Evolutionary conservation across 2,888 invertebrate genomes (phyloP), one percentile per base, ranked within the genome.

Genomic region (Malachius bipustulatus): DNA sequence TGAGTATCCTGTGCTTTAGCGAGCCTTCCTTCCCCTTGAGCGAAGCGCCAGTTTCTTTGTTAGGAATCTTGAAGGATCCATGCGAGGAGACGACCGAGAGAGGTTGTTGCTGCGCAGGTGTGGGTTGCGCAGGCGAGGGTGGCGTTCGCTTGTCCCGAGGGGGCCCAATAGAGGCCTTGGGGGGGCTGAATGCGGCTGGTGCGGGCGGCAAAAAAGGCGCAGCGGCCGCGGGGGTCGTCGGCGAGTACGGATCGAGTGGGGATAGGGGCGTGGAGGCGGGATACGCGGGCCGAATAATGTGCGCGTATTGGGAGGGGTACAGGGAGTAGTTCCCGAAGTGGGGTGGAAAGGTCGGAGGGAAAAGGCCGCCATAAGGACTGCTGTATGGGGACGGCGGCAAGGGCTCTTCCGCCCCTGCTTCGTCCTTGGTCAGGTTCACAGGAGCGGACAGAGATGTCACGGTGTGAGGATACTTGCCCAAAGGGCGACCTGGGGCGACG

Each of bases 1-100:
- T n/a, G n/a, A n/a, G 57, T 43, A 75, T 69, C 41, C 75, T 61
- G 54, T 75, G 74, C 51, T 75, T 75, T 32, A 74, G 53, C 32
- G 73, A 73, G 15, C 74, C 73, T 52, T 73, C 73, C 46, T 73
- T 73, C 1, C 24, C 24, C n/a, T 19, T 19, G 6, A 19, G 24
- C 6, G 24, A 19, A n/a, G n/a, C 24, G 6, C 6, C n/a, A 6
- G 24, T 8, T n/a, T 19, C 24, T n/a, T 19, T 19, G 10, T 65
- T 65, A 26, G 70, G 70, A 30, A 70, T 65, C 46, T 63, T 60
- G 47, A 62, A 62, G 15, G 47, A 43, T n/a, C n/a, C n/a, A n/a
- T n/a, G n/a, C n/a, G n/a, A n/a, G n/a, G n/a, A n/a, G 30, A 44
- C 44, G 41, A 49, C 51, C n/a, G 45, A 37, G 16, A 40, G 47